These are phyloP conservation scores for Celastrina argiolus DNA, from an alignment of 2,888 invertebrate species.

Conservation along the genomic window DNA sequence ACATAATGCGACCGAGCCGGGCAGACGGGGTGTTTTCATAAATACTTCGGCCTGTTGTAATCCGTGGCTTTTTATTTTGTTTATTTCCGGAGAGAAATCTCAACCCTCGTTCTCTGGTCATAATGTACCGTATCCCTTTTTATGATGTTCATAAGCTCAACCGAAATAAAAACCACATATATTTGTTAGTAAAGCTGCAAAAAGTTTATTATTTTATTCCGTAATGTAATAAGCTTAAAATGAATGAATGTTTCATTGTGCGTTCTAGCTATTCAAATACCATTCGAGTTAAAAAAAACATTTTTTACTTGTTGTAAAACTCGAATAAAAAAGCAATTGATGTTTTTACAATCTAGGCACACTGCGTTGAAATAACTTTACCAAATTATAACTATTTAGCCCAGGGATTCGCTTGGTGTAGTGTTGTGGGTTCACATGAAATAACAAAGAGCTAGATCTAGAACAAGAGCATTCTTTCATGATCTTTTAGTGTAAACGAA, in stretches of 20 bases:
- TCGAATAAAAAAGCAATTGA: no score
- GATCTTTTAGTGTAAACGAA: no score
- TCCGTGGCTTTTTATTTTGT: conserved; percentile 17
- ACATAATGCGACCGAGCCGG: not conserved
- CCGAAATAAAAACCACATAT: conserved; percentile 28
- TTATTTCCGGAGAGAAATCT: conserved; percentile 7
- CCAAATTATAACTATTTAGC: no score
- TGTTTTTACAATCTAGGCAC: no score
- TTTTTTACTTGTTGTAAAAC: not conserved
- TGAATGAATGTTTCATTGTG: not conserved
- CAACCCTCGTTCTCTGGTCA: conserved; percentile 14
- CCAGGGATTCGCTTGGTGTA: no score
- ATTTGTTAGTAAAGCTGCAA: not conserved
- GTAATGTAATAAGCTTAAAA: not conserved
- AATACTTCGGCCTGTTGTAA: conserved; percentile 8
- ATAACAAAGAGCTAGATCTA: no score
- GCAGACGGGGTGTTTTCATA: not conserved
- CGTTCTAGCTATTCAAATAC: conserved; percentile 3
- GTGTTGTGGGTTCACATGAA: no score
- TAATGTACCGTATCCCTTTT: conserved; percentile 26
- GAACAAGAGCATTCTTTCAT: no score
- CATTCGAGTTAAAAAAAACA: not conserved
- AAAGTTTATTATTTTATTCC: not conserved
- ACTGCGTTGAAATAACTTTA: no score
- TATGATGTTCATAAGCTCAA: conserved; percentile 26